phyloP scores from a whole-genome alignment of 1,140 invertebrate genomes.

The Euura saliciscinereae region DNA sequence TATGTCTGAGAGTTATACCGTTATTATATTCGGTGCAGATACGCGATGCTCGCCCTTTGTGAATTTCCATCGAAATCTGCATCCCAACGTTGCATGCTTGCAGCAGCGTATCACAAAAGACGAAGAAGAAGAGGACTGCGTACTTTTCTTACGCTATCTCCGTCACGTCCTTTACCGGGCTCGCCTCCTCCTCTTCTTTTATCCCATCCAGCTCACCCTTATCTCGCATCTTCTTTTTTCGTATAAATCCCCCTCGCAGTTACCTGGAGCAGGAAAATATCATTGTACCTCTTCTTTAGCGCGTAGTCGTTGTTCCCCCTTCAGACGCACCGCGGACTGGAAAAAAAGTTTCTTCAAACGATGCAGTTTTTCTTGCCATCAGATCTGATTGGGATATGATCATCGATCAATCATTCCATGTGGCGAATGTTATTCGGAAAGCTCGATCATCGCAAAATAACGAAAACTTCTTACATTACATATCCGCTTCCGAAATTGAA shows the following conservation, averaged over 20 bases:
- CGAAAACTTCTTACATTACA: not conserved
- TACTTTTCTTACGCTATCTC: not conserved
- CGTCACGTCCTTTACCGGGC: not conserved
- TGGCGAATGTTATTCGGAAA: too few species aligned
- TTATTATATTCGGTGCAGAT: not conserved
- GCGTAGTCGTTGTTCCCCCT: too few species aligned
- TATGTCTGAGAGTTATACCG: too few species aligned
- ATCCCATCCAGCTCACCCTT: not conserved
- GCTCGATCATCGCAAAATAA: too few species aligned
- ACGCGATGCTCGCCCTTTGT: not conserved
- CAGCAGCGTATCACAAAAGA: not conserved
- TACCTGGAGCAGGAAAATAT: not conserved
- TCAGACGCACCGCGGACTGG: not conserved
- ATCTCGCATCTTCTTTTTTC: not conserved
- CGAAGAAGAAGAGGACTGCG: not conserved
- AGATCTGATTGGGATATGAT: too few species aligned
- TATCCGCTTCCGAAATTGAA: not conserved
- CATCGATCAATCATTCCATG: too few species aligned
- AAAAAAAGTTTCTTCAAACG: not conserved
- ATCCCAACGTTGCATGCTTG: not conserved
- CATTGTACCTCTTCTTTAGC: not conserved
- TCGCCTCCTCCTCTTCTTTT: too few species aligned
- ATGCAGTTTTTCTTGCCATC: too few species aligned
- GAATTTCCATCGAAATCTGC: constrained; percentile 1
- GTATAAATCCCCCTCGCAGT: not conserved